Conservation (phyloP, 2,888 invertebrate species). For the Tenodera sinensis region DNA sequence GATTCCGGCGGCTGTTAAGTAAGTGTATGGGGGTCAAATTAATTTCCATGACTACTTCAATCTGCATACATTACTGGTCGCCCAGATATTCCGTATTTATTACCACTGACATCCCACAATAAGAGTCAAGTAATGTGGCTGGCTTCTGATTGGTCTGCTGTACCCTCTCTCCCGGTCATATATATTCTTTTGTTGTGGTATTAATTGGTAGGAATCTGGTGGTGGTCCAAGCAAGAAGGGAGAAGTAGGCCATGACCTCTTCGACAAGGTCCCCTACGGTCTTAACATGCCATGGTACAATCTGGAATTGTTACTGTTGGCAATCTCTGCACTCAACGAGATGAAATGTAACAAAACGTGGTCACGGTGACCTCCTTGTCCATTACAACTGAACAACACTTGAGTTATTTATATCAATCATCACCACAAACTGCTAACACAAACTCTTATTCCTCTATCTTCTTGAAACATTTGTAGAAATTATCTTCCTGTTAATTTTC, state of each 20-base stretch:
- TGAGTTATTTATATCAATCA: too few relatives aligned
- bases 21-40: constrained; percentile 14
- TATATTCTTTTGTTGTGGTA: constrained; percentile 8
- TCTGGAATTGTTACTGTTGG: neutral
- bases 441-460: too few relatives aligned
- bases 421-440: too few relatives aligned
- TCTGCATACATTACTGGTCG: constrained; percentile 15
- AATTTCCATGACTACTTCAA: constrained; percentile 17
- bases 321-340: neutral
- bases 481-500: too few relatives aligned
- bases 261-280: neutral
- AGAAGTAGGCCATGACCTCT: neutral
- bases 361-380: neutral
- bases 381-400: too few relatives aligned
- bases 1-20: neutral
- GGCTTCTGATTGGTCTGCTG: neutral
- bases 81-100: constrained; percentile 12
- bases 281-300: neutral
- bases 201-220: neutral
- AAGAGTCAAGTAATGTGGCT: neutral
- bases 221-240: neutral
- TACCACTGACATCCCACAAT: constrained; percentile 10
- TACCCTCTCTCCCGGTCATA: neutral
- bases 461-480: too few relatives aligned
- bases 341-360: neutral